These are phyloP conservation scores for Lateolabrax maculatus DNA, from an alignment of 2,797 vertebrate species.

Conservation along the genomic window DNA sequence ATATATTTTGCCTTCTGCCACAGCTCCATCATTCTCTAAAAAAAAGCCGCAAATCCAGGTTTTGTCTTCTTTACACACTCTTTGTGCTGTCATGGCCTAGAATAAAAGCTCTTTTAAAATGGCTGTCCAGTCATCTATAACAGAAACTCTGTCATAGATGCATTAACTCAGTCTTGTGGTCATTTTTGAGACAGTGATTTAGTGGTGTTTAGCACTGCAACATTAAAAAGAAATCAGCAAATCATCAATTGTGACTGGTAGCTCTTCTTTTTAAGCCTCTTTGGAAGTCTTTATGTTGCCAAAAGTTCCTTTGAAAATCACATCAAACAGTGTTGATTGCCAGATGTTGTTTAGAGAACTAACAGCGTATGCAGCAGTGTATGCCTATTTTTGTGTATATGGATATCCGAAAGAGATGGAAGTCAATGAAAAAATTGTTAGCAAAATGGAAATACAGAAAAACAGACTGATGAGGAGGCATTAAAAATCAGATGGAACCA, in stretches of 20 bases:
- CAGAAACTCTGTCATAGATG: not conserved
- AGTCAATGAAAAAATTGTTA: slow-evolving; percentile 8
- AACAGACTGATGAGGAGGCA: not conserved
- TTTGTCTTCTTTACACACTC: not conserved
- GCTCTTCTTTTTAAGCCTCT: not conserved
- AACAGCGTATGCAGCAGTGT: not conserved
- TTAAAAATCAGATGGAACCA: not conserved
- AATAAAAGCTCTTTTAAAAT: slow-evolving; percentile 12
- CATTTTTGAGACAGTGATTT: not conserved
- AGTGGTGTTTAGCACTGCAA: not conserved
- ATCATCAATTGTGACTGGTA: not conserved
- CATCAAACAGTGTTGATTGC: slow-evolving; percentile 12
- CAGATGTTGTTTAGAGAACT: slow-evolving; percentile 20
- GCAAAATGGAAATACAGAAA: slow-evolving; percentile 23
- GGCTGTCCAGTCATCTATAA: not conserved
- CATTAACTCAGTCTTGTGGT: not conserved
- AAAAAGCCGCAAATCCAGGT: not conserved
- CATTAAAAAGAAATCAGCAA: not conserved
- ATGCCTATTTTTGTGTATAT: not conserved
- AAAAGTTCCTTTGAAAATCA: slow-evolving; percentile 29
- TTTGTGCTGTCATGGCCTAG: not conserved
- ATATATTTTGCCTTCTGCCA: not conserved
- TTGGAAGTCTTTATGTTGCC: not conserved
- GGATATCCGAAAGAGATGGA: not conserved
- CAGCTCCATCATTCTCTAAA: not conserved